These are phyloP conservation scores for Ornithorhynchus anatinus DNA, from an alignment of 2,113 vertebrate species.

Conservation along the genomic window DNA sequence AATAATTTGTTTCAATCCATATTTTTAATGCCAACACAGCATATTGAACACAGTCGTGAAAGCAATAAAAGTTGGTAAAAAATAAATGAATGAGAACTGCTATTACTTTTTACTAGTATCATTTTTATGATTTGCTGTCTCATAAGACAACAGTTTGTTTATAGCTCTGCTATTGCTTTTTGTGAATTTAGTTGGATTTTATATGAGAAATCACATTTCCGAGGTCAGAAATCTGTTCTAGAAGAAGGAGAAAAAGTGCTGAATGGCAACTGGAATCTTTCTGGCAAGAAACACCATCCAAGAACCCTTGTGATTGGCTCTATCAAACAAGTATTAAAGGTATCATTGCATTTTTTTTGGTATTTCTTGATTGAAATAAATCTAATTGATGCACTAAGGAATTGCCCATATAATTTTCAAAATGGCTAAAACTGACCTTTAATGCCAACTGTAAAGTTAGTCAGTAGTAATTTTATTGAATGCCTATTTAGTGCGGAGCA, in stretches of 20 bases:
- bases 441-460: too few species aligned
- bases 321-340: conserved; percentile 79
- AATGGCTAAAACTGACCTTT: too few species aligned
- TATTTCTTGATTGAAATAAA: too few species aligned
- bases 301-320: conserved; percentile 76
- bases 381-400: too few species aligned
- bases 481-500: too few species aligned
- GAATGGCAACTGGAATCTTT: conserved; percentile 67
- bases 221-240: conserved; percentile 75
- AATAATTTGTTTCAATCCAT: neutral
- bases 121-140: neutral
- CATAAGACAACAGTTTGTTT: conserved; percentile 12
- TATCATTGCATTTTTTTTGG: too few species aligned
- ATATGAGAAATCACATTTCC: conserved; percentile 80
- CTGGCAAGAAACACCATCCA: conserved; percentile 38
- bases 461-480: too few species aligned
- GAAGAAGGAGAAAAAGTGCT: conserved; percentile 82
- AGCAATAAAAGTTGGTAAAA: neutral
- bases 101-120: neutral
- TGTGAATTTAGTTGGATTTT: conserved; percentile 80
- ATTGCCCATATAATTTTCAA: too few species aligned
- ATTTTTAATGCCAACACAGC: neutral
- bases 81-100: neutral
- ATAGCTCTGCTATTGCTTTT: conserved; percentile 11
- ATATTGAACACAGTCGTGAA: neutral